phyloP scores from a whole-genome alignment of 30 jellyfish, hydroid and myxozoan genomes.

The Aurelia coerulea region DNA sequence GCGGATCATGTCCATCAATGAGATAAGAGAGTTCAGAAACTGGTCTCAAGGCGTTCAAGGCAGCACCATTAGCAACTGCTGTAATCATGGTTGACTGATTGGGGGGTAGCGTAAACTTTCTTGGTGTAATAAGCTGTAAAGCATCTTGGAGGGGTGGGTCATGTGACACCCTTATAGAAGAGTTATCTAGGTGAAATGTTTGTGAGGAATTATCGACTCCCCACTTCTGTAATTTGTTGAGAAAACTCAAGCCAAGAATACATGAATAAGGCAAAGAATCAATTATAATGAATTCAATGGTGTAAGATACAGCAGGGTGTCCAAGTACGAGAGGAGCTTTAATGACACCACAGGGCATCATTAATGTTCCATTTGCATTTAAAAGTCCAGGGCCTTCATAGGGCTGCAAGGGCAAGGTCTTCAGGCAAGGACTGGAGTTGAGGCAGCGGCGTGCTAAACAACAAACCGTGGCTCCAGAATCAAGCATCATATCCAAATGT shows the following conservation, averaged over 20 bases:
- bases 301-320: slow-evolving; percentile 44
- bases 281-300: slow-evolving; percentile 21
- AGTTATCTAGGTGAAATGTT: slow-evolving; percentile 18
- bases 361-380: slow-evolving; percentile 32
- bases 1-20: slow-evolving; percentile 49
- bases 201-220: slow-evolving; percentile 36
- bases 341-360: slow-evolving; percentile 40
- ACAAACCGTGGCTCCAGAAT: not conserved
- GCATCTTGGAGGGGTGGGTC: slow-evolving; percentile 26
- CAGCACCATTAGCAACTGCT: slow-evolving; percentile 13
- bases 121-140: slow-evolving; percentile 7
- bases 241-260: slow-evolving; percentile 50
- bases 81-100: not conserved
- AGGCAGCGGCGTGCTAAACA: slow-evolving; percentile 23
- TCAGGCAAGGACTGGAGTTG: slow-evolving; percentile 14
- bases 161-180: slow-evolving; percentile 18
- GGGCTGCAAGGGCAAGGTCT: not conserved
- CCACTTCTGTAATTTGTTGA: slow-evolving; percentile 26
- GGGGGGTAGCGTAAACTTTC: slow-evolving; percentile 35
- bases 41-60: slow-evolving; percentile 28
- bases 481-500: slow-evolving; percentile 22
- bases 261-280: slow-evolving; percentile 34
- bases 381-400: slow-evolving; percentile 45
- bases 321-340: slow-evolving; percentile 35
- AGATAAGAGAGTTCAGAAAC: slow-evolving; percentile 27